phyloP scores from a whole-genome alignment of 1,140 invertebrate genomes.

The Rhyzopertha dominica region DNA sequence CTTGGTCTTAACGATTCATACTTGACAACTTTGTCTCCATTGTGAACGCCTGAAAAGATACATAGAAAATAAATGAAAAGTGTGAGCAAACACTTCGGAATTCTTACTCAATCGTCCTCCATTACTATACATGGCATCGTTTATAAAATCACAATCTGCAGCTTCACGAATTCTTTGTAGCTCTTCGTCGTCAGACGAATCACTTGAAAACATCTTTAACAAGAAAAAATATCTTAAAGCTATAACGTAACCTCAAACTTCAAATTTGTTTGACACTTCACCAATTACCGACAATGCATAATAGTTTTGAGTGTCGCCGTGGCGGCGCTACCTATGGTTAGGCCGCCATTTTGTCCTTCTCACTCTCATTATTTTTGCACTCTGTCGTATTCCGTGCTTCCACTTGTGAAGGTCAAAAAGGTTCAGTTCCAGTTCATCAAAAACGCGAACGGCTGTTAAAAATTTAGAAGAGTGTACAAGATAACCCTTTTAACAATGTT shows the following conservation, averaged over 20 bases:
- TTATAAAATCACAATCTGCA: constrained; percentile 7
- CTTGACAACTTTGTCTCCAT: constrained; percentile 1
- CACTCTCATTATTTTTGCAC: background rate
- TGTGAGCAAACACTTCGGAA: too few species aligned
- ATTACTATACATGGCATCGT: constrained; percentile 8
- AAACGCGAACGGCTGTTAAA: background rate
- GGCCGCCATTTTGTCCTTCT: background rate
- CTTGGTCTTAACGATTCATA: constrained; percentile 16
- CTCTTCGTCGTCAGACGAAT: constrained; percentile 1
- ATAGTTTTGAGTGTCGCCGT: background rate
- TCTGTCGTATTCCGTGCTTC: background rate
- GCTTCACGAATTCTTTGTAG: background rate
- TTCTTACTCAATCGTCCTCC: background rate
- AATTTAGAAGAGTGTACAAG: too few species aligned
- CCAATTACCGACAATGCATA: background rate
- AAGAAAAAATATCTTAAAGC: background rate
- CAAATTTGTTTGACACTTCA: background rate
- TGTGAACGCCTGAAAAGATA: constrained; percentile 2
- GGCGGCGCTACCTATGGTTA: background rate
- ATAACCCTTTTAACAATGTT: constrained; percentile 45
- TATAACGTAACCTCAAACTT: background rate
- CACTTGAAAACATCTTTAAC: background rate
- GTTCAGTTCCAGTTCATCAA: constrained; percentile 12
- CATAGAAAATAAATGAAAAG: background rate
- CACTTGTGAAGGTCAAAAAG: constrained; percentile 10